These are phyloP conservation scores for Grantiella picta DNA, from an alignment of 2,113 vertebrate species.

Conservation along the genomic window DNA sequence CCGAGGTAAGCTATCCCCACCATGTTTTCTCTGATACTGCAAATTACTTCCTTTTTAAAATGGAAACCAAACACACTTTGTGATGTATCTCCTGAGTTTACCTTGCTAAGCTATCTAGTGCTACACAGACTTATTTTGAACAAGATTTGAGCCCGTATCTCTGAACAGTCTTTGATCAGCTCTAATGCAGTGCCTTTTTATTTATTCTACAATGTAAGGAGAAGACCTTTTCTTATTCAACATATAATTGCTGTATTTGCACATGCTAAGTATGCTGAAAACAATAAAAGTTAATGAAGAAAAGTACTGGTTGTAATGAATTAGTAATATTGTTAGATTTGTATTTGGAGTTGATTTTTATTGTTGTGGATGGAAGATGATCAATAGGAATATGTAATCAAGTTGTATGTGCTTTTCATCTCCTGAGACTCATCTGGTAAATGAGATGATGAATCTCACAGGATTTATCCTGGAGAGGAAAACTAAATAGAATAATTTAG, in stretches of 20 bases:
- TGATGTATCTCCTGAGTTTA: neutral
- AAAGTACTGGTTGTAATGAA: slow-evolving; percentile 68
- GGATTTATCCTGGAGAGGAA: slow-evolving; percentile 53
- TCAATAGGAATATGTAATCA: slow-evolving; percentile 64
- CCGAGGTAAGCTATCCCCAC: neutral
- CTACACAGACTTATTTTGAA: slow-evolving; percentile 41
- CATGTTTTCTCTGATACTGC: neutral
- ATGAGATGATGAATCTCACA: slow-evolving; percentile 53
- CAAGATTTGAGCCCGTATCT: neutral
- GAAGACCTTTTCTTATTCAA: slow-evolving; percentile 46
- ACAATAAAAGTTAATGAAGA: slow-evolving; percentile 74
- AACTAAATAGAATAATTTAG: slow-evolving; percentile 47
- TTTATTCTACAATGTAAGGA: slow-evolving; percentile 7
- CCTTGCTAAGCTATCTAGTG: neutral
- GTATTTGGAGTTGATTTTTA: slow-evolving; percentile 63
- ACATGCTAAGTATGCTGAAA: slow-evolving; percentile 54
- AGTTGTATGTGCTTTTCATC: slow-evolving; percentile 46
- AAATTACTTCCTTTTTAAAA: neutral
- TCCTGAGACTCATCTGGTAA: slow-evolving; percentile 42
- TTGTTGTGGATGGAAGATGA: slow-evolving; percentile 50
- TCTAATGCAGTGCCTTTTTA: slow-evolving; percentile 26
- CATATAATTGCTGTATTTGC: slow-evolving; percentile 66
- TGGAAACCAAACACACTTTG: neutral
- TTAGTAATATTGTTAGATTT: slow-evolving; percentile 71
- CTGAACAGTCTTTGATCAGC: neutral